Percentiles rank a stretch among this genome's conserved stretches.
Conservation (phyloP, 2,797 vertebrate species). For the Todus mexicanus region DNA sequence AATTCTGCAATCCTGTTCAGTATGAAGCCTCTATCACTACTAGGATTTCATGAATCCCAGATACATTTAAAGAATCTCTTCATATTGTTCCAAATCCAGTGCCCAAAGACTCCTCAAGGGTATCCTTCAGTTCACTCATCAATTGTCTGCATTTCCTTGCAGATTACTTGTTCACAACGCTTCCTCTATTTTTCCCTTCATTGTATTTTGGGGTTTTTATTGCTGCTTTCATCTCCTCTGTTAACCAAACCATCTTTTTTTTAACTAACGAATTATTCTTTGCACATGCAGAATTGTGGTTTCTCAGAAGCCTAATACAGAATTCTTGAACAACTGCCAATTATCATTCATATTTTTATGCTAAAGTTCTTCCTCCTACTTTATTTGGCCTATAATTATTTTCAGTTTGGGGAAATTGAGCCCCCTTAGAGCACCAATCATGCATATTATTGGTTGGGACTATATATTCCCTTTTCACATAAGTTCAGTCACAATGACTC, state of each 20-base stretch:
- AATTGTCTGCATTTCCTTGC: not conserved
- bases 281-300: not conserved
- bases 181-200: not conserved
- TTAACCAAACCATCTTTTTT: not conserved
- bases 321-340: not conserved
- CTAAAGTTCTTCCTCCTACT: not conserved
- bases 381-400: not conserved
- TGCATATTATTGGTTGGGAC: not conserved
- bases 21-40: not conserved
- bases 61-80: not conserved
- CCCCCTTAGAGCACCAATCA: not conserved
- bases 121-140: not conserved
- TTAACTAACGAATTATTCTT: not conserved
- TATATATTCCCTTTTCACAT: not conserved
- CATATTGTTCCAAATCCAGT: not conserved
- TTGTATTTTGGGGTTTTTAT: not conserved
- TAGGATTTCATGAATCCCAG: not conserved
- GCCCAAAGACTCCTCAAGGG: not conserved
- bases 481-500: not conserved
- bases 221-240: not conserved
- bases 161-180: not conserved
- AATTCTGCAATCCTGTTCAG: not conserved
- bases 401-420: not conserved
- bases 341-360: not conserved
- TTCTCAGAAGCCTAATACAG: not conserved